Base-by-base conservation (phyloP, 2,113 vertebrate species). In the Paraplagusia blochii region DNA sequence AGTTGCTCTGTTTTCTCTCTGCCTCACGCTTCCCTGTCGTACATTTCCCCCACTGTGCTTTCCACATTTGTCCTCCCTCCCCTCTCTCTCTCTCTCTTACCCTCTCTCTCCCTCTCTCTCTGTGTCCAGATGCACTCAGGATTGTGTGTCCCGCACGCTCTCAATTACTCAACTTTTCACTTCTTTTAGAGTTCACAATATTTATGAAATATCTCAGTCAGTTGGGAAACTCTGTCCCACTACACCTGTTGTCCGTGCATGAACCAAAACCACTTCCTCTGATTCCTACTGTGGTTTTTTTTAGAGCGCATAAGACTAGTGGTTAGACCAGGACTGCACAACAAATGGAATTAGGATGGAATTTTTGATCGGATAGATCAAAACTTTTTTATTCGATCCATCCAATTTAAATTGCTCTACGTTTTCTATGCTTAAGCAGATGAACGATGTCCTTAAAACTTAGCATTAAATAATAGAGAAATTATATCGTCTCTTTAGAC, bases 101-200 rank as follows among this genome's bases (percentile, higher is more conserved):
- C 44, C 61, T 48, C 51, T 49, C 58, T 45, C 57, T 22, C 58
- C 22, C 42, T 9, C 44, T 46, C 17, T 19, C 17, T 38, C 53
- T 74, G 61, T 61, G 56, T 74, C 81, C 83, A 85, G 79, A 78
- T 85, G 82, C 72, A 82, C 66, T 56, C 58, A 63, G 78, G 63
- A 76, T 69, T 57, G 49, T 77, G 66, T 82, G 73, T 74, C 79
- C 62, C 38, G 47, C 66, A 69, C 43, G 53, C 72, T 58, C 59
- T 55, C n/a, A n/a, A 16, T 54, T 44, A 13, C 56, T 45, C 14
- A 10, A 45, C 38, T 38, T 39, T 29, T 53, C 47, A 44, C 44
- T 59, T 34, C 60, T 55, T 70, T 39, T 47, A 11, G 12, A 64
- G 63, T 72, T 68, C 38, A 60, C 62, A 58, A 63, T 67, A 68